Percentiles rank a stretch among this genome's conserved stretches.
Conservation (phyloP, 1,140 invertebrate species). For the Vollenhovia emeryi region DNA sequence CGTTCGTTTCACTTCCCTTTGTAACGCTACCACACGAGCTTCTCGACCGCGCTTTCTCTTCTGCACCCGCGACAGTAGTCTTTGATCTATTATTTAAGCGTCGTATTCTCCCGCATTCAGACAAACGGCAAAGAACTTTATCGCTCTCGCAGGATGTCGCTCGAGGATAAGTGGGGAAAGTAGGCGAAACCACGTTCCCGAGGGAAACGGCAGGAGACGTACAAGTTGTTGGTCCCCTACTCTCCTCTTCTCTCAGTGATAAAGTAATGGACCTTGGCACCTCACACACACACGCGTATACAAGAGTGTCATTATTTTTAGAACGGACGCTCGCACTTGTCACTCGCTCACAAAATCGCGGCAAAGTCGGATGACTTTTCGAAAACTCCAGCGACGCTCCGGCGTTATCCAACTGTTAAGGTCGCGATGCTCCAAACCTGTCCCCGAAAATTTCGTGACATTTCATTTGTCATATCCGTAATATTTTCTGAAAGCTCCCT, state of each 20-base stretch:
- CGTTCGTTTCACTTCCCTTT: slow-evolving; percentile 22
- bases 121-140: slow-evolving; percentile 32
- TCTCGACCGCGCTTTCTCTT: background rate
- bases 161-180: slow-evolving; percentile 19
- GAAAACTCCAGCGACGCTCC: background rate
- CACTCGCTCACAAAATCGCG: slow-evolving; percentile 47
- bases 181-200: background rate
- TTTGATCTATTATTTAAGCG: slow-evolving; percentile 57
- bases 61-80: background rate
- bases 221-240: background rate
- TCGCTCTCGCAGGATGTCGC: slow-evolving; percentile 15
- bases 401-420: background rate
- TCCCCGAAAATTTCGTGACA: background rate
- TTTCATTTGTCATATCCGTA: background rate
- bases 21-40: slow-evolving; percentile 8
- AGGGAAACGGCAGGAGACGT: background rate
- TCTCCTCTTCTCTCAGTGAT: background rate
- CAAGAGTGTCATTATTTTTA: slow-evolving; percentile 61
- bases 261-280: slow-evolving; percentile 53
- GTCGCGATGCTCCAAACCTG: background rate
- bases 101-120: slow-evolving; percentile 26
- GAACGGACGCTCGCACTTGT: slow-evolving; percentile 56
- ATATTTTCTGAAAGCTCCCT: background rate
- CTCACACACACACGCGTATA: slow-evolving; percentile 11
- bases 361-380: slow-evolving; percentile 51